Base-by-base conservation (phyloP, 2,113 vertebrate genomes). In the Stegastes partitus region DNA sequence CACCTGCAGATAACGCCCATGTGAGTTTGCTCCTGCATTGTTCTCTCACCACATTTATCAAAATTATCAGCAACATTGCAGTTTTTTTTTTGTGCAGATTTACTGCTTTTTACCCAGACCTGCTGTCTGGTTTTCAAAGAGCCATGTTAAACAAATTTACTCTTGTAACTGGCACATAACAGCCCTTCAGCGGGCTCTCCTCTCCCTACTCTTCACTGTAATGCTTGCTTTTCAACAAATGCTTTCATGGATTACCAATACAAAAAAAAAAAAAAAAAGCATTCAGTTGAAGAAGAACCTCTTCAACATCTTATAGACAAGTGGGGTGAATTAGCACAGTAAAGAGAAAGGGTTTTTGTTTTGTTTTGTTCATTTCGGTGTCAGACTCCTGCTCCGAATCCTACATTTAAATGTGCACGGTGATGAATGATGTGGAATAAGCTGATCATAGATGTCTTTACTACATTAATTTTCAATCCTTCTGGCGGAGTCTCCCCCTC, bases 111-210 rank as follows among this genome's bases (percentile, higher is more conserved):
- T 26, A 18, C 42, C 26, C 28, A 58, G 49, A 62, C 61, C 50
- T 72, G 79, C 61, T 2, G 37, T 76, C 66, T 74, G 51, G 51
- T 79, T 77, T 34, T 50, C 25, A 65, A 23, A 82, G 69, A 69
- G 82, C 55, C n/a, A 59, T 69, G 53, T 82, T 79, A 77, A 85
- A 83, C 74, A 85, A 85, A 79, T 83, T 58, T 66, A 37, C 70
- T 87, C 61, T 75, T 37, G 56, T 50, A 63, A 82, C 70, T 74
- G 68, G 55, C 64, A 12, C 74, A 58, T 55, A 75, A 77, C 70
- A 78, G 69, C 82, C 64, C 83, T 89, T 67, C 68, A 82, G 37
- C 55, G n/a, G n/a, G 68, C 74, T 61, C 81, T 63, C 58, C 81
- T 63, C 58, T 39, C 51, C 5, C 34, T 18, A 1, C 78, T 54